Conservation (phyloP, 2,888 invertebrate species). For the Mesochorus sp. region DNA sequence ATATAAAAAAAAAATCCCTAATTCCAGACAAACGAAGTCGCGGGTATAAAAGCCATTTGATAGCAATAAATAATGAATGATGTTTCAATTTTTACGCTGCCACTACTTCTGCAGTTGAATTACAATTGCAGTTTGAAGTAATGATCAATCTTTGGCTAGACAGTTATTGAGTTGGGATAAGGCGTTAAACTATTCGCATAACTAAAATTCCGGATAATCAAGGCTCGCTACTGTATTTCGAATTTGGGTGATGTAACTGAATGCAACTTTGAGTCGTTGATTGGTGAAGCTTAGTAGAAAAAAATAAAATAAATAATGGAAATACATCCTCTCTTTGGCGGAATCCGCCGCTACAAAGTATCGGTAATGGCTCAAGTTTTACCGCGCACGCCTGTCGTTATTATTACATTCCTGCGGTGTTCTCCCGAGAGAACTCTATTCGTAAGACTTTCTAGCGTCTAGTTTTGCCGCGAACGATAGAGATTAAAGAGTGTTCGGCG, state of each 20-base stretch:
- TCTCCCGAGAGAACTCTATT: constrained; percentile 49
- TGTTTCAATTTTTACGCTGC: no score
- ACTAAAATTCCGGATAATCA: no score
- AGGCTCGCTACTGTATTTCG: no score
- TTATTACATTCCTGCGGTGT: constrained; percentile 62
- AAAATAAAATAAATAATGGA: neutral
- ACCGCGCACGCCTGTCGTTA: constrained; percentile 51
- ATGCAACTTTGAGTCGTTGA: neutral
- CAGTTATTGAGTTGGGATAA: no score
- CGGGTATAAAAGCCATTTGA: no score
- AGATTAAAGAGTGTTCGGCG: constrained; percentile 48
- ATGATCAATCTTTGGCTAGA: no score
- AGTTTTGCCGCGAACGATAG: constrained; percentile 34
- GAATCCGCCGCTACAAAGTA: constrained; percentile 33
- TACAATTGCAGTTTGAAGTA: no score
- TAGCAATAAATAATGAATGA: no score
- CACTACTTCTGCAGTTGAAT: no score
- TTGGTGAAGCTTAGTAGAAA: neutral
- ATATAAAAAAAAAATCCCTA: no score
- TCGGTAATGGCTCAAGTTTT: constrained; percentile 35
- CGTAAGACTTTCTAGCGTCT: constrained; percentile 57
- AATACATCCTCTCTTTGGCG: constrained; percentile 23
- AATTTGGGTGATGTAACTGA: neutral
- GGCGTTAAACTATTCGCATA: no score
- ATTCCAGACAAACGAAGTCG: no score